Percentiles rank a stretch among this genome's conserved stretches.
Conservation (phyloP, 2,888 invertebrate genomes). For the Cantharis rufa region DNA sequence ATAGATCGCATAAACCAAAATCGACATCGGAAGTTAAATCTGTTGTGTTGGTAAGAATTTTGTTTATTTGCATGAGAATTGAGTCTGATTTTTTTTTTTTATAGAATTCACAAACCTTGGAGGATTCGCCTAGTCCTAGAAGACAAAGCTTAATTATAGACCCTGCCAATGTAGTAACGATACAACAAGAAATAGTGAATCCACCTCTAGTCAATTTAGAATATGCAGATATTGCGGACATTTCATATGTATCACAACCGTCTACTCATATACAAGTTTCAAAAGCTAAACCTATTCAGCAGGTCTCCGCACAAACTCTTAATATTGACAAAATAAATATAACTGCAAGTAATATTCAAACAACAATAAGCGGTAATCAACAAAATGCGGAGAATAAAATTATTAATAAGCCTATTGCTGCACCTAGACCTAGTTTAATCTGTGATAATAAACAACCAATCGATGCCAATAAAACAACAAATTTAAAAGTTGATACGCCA, state of each 20-base stretch:
- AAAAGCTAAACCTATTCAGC: conserved; percentile 47
- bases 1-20: conserved; percentile 44
- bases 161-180: conserved; percentile 47
- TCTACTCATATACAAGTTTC: conserved; percentile 35
- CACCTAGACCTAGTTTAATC: conserved; percentile 57
- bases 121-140: conserved; percentile 18
- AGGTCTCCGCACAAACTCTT: conserved; percentile 56
- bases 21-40: conserved; percentile 11
- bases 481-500: conserved; percentile 42
- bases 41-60: conserved; percentile 12
- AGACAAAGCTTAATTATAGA: conserved; percentile 35
- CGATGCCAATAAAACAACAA: conserved; percentile 27
- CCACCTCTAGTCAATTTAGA: conserved; percentile 60
- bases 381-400: conserved; percentile 22
- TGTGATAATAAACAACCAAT: conserved; percentile 33
- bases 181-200: conserved; percentile 22
- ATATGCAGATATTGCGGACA: conserved; percentile 53
- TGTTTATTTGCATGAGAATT: background rate
- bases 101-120: conserved; percentile 5
- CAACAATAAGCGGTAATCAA: conserved; percentile 40
- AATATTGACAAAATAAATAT: conserved; percentile 57
- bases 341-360: conserved; percentile 52
- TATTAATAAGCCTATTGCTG: conserved; percentile 56
- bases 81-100: background rate
- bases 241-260: conserved; percentile 37